Conservation (phyloP, 1,140 invertebrate genomes). For the Lysiphlebus fabarum region DNA sequence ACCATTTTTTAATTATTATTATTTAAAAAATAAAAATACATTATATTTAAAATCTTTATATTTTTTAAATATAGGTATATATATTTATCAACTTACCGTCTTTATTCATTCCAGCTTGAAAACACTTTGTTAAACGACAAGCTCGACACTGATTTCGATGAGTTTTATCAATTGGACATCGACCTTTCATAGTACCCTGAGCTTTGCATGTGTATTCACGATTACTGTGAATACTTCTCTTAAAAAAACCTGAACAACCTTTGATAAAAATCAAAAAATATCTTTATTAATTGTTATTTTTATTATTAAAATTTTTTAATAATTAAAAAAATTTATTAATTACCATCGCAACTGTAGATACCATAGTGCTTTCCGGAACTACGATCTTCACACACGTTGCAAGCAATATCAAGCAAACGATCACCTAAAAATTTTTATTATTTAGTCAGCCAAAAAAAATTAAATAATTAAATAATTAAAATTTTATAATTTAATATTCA, state of each 20-base stretch:
- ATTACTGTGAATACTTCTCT: conserved; percentile 92
- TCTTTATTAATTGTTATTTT: conserved; percentile 21
- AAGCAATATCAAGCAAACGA: conserved; percentile 89
- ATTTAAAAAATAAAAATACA: not conserved
- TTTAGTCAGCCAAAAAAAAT: conserved; percentile 2
- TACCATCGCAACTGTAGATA: conserved; percentile 96
- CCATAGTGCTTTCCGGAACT: conserved; percentile 97
- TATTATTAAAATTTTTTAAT: conserved; percentile 8
- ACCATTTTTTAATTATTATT: not conserved
- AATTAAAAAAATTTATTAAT: conserved; percentile 44
- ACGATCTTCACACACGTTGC: conserved; percentile 93
- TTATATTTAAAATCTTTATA: conserved; percentile 25
- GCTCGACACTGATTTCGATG: conserved; percentile 96
- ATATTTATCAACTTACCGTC: conserved; percentile 75
- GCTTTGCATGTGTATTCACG: conserved; percentile 95
- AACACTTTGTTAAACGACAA: conserved; percentile 93
- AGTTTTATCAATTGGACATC: conserved; percentile 94
- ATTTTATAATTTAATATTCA: not conserved
- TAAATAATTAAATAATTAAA: too few species aligned
- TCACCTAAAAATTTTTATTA: conserved; percentile 68
- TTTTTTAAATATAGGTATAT: conserved; percentile 12
- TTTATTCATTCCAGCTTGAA: conserved; percentile 97
- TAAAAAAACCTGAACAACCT: conserved; percentile 97
- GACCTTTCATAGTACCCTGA: conserved; percentile 85
- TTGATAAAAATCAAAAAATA: conserved; percentile 19